A percentile compares a stretch with the other conserved stretches of the same genome.
Conservation (phyloP, 2,113 vertebrate species). For the Rhynchopsitta pachyrhyncha region DNA sequence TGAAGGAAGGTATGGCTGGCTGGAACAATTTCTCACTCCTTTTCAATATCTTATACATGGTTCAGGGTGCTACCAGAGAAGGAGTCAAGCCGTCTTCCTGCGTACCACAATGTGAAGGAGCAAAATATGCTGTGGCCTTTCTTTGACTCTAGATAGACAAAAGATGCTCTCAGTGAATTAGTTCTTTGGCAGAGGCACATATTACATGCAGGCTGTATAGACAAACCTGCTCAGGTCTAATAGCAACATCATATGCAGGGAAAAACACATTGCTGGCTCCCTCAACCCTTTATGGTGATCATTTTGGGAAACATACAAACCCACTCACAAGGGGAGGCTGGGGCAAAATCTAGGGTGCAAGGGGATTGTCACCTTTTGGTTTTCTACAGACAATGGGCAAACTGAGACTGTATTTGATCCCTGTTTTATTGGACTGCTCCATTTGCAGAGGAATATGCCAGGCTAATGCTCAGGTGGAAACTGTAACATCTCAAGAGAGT, state of each 20-base stretch:
- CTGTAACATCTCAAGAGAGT: not conserved
- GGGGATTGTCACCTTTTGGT: not conserved
- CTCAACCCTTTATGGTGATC: not conserved
- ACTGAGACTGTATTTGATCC: not conserved
- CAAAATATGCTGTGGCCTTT: not conserved
- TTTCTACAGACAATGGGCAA: not conserved
- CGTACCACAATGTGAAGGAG: not conserved
- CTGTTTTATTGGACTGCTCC: not conserved
- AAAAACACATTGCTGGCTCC: not conserved
- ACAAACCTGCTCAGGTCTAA: not conserved
- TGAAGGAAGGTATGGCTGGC: not conserved
- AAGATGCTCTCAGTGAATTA: not conserved
- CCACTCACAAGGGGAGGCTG: not conserved
- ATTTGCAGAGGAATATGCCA: not conserved
- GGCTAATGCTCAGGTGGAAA: not conserved
- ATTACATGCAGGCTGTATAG: not conserved
- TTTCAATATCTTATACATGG: not conserved
- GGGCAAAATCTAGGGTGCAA: not conserved
- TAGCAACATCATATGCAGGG: not conserved
- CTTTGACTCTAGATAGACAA: not conserved
- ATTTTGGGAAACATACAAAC: not conserved
- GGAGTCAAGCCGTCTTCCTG: not conserved
- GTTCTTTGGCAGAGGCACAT: not conserved
- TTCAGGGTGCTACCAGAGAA: not conserved
- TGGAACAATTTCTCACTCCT: not conserved